Percentiles rank a stretch among this genome's conserved stretches.
These are phyloP conservation scores for Altica lythri DNA, from an alignment of 2,888 invertebrate genomes.

Conservation along the genomic window DNA sequence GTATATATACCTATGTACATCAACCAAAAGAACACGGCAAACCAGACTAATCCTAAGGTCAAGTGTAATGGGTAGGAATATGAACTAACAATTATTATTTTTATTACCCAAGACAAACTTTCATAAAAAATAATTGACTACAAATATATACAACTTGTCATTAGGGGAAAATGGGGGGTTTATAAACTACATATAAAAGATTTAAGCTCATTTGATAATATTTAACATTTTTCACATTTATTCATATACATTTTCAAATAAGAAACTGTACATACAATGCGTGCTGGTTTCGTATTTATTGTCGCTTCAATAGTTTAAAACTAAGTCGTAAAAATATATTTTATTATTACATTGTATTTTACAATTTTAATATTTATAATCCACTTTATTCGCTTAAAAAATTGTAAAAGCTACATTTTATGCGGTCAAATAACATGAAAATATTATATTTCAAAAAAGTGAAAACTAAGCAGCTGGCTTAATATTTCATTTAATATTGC, in stretches of 20 bases:
- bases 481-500: too few relatives aligned
- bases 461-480: too few relatives aligned
- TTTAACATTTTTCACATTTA: too few relatives aligned
- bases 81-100: slow-evolving; percentile 8
- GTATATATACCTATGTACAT: slow-evolving; percentile 31
- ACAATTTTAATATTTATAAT: neutral
- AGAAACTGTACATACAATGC: slow-evolving; percentile 2
- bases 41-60: slow-evolving; percentile 28
- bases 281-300: slow-evolving; percentile 8
- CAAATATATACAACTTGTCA: slow-evolving; percentile 19
- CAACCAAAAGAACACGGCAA: slow-evolving; percentile 28
- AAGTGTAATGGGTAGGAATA: slow-evolving; percentile 29
- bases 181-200: too few relatives aligned
- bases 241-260: slow-evolving; percentile 1
- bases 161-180: too few relatives aligned
- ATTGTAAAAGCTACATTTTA: neutral
- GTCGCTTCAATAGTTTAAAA: slow-evolving; percentile 8
- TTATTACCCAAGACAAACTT: slow-evolving; percentile 1
- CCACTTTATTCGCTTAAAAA: too few relatives aligned
- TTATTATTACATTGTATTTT: neutral
- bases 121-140: slow-evolving; percentile 11
- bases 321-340: slow-evolving; percentile 5
- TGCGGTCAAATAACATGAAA: too few relatives aligned
- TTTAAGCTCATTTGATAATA: too few relatives aligned
- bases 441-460: too few relatives aligned